Evolutionary conservation across 2,113 vertebrate species (phyloP), one percentile per base, ranked within the genome.

Genomic region (Potamarius usumacintae): DNA sequence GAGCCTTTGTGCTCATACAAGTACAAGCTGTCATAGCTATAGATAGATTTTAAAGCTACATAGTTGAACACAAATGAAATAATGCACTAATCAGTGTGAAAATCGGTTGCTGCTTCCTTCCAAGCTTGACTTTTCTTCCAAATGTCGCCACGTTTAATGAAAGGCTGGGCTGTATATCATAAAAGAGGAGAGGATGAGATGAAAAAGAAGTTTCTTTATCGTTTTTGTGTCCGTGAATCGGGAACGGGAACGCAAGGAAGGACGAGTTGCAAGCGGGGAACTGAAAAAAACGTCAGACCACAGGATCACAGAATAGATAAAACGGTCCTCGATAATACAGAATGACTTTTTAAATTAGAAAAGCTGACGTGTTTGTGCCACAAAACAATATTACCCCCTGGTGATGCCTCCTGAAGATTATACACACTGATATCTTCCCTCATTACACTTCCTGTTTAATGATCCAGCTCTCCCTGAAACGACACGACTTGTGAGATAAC

Each of bases 371-470:
- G 93, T 94, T 95, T 90, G 90, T 83, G 91, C 22, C 52, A 53
- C 76, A 76, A 25, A 76, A 79, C 94, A 93, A 93, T 93, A 95
- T 96, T 94, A 95, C 52, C 50, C 48, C 52, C 67, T 79, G 92
- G 92, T 92, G 92, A 94, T 89, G 92, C 87, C 85, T 89, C 82
- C 48, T 83, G 80, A 85, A 85, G 91, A 94, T 93, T 91, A 90
- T 94, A 94, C 93, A 94, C 94, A 94, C 94, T 95, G 95, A 95
- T 95, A 95, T 96, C 94, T 94, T 85, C 90, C 92, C 92, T 95
- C 95, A 96, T 95, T 95, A 95, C 88, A 92, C 93, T 90, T 92
- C 81, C 90, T 91, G 92, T 95, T 94, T 92, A 95, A 95, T 93
- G 93, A 94, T 92, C 91, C 91, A 60, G 30, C 30, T 90, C 91